phyloP scores from a whole-genome alignment of 2,113 vertebrate genomes.

The Aegotheles bennettii region DNA sequence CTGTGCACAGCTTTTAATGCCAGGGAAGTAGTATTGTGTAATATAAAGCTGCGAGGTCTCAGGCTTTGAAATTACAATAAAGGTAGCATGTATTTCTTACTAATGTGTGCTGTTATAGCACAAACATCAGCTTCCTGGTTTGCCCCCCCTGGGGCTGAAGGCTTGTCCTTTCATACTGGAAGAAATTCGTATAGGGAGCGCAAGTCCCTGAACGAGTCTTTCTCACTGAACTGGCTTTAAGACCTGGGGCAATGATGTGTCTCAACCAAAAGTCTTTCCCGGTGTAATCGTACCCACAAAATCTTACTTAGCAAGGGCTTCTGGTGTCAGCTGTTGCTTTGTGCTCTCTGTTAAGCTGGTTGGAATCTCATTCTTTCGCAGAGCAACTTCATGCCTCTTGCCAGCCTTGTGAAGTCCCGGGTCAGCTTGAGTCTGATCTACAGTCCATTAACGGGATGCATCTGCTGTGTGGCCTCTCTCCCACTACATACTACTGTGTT shows the following conservation, averaged over 20 bases:
- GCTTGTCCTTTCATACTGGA: background rate
- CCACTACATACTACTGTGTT: background rate
- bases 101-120: background rate
- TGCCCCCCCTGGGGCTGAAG: background rate
- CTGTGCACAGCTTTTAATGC: background rate
- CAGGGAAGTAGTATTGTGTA: background rate
- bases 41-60: background rate
- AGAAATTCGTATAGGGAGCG: background rate
- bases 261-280: background rate
- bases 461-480: background rate
- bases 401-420: background rate
- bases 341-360: background rate
- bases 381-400: background rate
- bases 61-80: background rate
- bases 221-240: background rate
- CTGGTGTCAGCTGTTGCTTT: background rate
- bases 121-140: background rate
- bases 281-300: background rate
- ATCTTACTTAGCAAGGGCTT: background rate
- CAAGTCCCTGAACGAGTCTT: background rate
- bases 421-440: background rate
- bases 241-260: background rate
- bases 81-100: background rate
- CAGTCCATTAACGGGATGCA: background rate
- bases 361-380: background rate